Percentiles rank a stretch among this genome's conserved stretches.
Conservation (phyloP, 2,888 invertebrate species). For the Ferdinandea cuprea region DNA sequence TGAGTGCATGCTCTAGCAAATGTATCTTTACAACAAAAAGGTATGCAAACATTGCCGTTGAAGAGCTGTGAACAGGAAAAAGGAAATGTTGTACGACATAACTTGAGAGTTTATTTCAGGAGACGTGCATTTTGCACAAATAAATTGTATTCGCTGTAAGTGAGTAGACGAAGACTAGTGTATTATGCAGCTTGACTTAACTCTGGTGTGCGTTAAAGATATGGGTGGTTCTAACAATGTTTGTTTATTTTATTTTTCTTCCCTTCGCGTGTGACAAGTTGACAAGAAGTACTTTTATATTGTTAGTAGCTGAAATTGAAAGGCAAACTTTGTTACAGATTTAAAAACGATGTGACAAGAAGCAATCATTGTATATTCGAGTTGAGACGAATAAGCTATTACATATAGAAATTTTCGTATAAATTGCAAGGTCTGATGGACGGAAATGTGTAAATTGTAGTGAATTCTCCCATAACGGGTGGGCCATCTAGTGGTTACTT, state of each 20-base stretch:
- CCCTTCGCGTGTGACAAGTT: no score
- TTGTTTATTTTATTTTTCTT: not conserved
- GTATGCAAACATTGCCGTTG: conserved; percentile 38
- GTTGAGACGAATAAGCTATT: no score
- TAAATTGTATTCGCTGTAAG: conserved; percentile 46
- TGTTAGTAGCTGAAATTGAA: no score
- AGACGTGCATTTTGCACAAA: conserved; percentile 53
- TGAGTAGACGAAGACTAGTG: conserved; percentile 21
- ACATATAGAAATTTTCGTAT: no score
- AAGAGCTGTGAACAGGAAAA: conserved; percentile 28
- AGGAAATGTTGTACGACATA: conserved; percentile 39
- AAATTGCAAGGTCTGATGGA: no score
- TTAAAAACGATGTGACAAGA: no score
- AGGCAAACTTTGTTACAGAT: no score
- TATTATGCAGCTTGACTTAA: conserved; percentile 37
- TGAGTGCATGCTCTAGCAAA: not conserved
- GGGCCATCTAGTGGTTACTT: no score
- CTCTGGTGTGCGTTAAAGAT: conserved; percentile 9
- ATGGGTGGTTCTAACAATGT: conserved; percentile 48
- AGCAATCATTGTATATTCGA: no score
- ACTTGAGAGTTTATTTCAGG: conserved; percentile 44
- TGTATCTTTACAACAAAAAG: conserved; percentile 1
- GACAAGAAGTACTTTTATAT: no score
- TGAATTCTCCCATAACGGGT: no score
- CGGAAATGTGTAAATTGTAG: no score